Percentiles rank a stretch among this genome's conserved stretches.
Conservation (phyloP, 2,113 vertebrate species). For the Ailurus styani region DNA sequence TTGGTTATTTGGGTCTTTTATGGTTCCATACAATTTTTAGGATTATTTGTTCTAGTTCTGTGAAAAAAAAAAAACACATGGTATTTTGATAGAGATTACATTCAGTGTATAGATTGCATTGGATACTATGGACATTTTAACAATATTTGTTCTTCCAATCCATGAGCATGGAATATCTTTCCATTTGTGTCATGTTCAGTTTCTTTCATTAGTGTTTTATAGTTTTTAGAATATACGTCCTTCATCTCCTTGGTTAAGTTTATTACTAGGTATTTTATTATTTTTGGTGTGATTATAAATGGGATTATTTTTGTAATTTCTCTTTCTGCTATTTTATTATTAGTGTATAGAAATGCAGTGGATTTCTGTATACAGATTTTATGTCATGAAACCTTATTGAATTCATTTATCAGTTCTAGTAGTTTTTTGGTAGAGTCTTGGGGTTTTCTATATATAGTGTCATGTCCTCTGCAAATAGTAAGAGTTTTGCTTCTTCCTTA, state of each 20-base stretch:
- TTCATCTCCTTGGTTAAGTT: too few species aligned
- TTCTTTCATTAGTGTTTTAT: too few species aligned
- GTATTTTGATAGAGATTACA: not conserved
- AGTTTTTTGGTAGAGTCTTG: not conserved
- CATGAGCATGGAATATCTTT: too few species aligned
- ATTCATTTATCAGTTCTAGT: not conserved
- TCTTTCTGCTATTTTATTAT: not conserved
- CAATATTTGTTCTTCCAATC: not conserved
- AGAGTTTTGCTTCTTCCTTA: not conserved
- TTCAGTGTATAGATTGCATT: not conserved
- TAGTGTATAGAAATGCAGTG: not conserved
- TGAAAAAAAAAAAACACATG: not conserved
- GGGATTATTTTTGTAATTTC: not conserved
- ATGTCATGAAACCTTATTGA: not conserved
- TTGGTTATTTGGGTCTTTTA: not conserved
- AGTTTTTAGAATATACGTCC: too few species aligned
- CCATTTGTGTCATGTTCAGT: too few species aligned
- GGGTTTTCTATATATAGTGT: too few species aligned
- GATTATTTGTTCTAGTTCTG: not conserved
- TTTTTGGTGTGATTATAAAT: not conserved
- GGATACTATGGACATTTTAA: not conserved
- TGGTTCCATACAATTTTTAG: not conserved
- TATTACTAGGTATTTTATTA: too few species aligned
- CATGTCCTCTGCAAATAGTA: not conserved
- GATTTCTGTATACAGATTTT: not conserved